Percentiles rank a stretch among this genome's conserved stretches.
These are phyloP conservation scores for Enteromius radiatus DNA, from an alignment of 2,797 vertebrate species.

Conservation along the genomic window DNA sequence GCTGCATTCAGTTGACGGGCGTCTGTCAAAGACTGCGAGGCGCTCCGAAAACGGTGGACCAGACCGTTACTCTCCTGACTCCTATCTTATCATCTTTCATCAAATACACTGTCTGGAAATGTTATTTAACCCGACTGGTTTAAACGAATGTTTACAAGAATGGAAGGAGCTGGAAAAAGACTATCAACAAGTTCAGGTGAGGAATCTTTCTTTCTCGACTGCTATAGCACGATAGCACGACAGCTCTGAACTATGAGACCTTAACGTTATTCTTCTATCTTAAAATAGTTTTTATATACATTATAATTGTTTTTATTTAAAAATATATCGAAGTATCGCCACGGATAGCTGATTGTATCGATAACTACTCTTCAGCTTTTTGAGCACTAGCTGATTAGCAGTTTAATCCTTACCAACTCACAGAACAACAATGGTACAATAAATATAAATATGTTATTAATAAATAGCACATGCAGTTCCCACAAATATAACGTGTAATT, in stretches of 20 bases:
- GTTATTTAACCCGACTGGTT: constrained; percentile 69
- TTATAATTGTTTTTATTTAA: not conserved
- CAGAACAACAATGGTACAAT: not conserved
- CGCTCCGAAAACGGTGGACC: not conserved
- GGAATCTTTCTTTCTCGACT: not conserved
- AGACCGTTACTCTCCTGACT: not conserved
- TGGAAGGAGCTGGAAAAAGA: constrained; percentile 90
- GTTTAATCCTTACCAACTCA: not conserved
- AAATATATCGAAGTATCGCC: not conserved
- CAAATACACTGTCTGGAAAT: constrained; percentile 54
- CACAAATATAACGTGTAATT: not conserved
- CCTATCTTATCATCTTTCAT: not conserved
- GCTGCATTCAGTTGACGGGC: constrained; percentile 4
- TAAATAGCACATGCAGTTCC: not conserved
- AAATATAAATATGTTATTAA: not conserved
- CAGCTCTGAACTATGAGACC: not conserved
- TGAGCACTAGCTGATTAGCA: not conserved
- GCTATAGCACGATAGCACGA: not conserved
- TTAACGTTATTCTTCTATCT: not conserved
- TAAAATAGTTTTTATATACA: not conserved
- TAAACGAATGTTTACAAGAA: constrained; percentile 85
- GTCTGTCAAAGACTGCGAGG: constrained; percentile 8
- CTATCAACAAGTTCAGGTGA: constrained; percentile 89
- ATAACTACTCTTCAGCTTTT: not conserved
- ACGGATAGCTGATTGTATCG: not conserved